Percentiles rank a stretch among this genome's conserved stretches.
Evolutionary conservation across 2,797 vertebrate genomes (phyloP).

Genomic region (Melanotaenia parkinsoni): DNA sequence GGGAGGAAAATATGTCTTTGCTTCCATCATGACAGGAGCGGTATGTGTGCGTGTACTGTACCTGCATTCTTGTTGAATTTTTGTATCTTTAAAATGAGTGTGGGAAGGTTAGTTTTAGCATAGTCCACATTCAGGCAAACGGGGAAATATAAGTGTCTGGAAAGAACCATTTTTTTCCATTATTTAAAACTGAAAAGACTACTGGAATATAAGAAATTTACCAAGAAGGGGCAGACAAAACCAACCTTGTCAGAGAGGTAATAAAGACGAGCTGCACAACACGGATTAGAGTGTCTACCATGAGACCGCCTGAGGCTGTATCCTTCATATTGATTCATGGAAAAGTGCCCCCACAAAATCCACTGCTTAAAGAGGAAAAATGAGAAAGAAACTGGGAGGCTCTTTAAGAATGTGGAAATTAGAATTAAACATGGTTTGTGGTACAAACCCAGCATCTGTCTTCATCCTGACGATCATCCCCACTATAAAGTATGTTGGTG

Average conservation of each 20-base stretch:
- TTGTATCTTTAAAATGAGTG: not conserved
- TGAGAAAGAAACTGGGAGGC: too few relatives aligned
- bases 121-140: not conserved
- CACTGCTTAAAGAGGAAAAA: too few relatives aligned
- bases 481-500: not conserved
- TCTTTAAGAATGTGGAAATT: too few relatives aligned
- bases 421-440: too few relatives aligned
- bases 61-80: not conserved
- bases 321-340: not conserved
- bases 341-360: not conserved
- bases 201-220: too few relatives aligned
- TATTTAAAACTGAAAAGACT: too few relatives aligned
- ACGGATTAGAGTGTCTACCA: not conserved
- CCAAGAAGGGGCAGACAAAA: not conserved
- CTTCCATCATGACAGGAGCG: conserved; percentile 91
- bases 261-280: not conserved
- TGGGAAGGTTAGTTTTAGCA: not conserved
- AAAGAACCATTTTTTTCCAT: not conserved
- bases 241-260: not conserved
- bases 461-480: too few relatives aligned
- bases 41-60: conserved; percentile 64
- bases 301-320: not conserved
- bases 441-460: too few relatives aligned
- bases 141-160: too few relatives aligned
- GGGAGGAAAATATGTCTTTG: conserved; percentile 91